phyloP scores from a whole-genome alignment of 2,888 invertebrate genomes.

The Nowickia ferox region DNA sequence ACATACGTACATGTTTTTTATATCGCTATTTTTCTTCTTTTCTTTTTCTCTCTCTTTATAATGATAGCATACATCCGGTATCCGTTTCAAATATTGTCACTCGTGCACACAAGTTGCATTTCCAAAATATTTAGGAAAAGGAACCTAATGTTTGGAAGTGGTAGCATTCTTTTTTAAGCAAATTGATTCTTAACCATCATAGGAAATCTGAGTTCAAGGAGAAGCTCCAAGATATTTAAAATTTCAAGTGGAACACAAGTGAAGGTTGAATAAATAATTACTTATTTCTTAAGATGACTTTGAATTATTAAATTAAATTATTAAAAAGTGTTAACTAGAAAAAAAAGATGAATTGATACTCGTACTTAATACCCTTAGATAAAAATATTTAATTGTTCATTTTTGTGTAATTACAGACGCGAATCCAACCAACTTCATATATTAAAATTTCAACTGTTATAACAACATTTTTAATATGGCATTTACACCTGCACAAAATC shows the following conservation, averaged over 20 bases:
- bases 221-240: background rate
- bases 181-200: background rate
- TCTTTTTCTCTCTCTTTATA: conserved; percentile 14
- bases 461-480: too few relatives aligned
- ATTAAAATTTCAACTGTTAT: too few relatives aligned
- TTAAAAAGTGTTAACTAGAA: too few relatives aligned
- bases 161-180: background rate
- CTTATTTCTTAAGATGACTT: too few relatives aligned
- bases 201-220: background rate
- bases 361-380: too few relatives aligned
- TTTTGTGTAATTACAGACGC: too few relatives aligned
- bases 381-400: too few relatives aligned
- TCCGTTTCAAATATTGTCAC: conserved; percentile 75
- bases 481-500: too few relatives aligned
- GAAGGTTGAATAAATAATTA: background rate
- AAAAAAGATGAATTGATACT: too few relatives aligned
- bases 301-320: too few relatives aligned
- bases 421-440: too few relatives aligned
- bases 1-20: background rate
- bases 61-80: conserved; percentile 77
- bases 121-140: conserved; percentile 25
- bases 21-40: background rate
- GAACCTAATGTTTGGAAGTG: conserved; percentile 5
- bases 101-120: conserved; percentile 35
- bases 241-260: background rate